Percentiles rank a stretch among this genome's conserved stretches.
Evolutionary conservation across 2,888 invertebrate genomes (phyloP).

Genomic region (Colostygia pectinataria): DNA sequence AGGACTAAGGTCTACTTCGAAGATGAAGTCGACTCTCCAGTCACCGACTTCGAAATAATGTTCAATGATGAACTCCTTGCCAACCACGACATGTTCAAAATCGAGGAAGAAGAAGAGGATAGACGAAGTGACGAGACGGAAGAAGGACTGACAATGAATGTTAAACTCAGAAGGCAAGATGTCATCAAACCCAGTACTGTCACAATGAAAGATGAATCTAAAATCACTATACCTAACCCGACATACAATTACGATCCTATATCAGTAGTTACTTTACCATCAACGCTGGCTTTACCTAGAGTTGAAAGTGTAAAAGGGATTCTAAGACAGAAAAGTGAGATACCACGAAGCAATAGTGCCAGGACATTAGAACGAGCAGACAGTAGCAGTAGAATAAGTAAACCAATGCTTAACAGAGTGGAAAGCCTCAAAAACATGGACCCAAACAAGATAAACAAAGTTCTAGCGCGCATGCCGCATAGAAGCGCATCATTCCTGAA

Average conservation of each 20-base stretch:
- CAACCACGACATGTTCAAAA: slow-evolving; percentile 73
- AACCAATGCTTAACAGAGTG: slow-evolving; percentile 63
- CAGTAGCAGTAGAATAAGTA: slow-evolving; percentile 52
- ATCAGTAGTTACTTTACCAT: slow-evolving; percentile 60
- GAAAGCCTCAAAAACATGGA: slow-evolving; percentile 75
- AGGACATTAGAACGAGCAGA: slow-evolving; percentile 66
- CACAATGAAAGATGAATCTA: slow-evolving; percentile 72
- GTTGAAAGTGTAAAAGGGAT: slow-evolving; percentile 75
- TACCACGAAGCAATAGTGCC: slow-evolving; percentile 67
- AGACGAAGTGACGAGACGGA: slow-evolving; percentile 64
- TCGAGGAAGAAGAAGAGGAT: slow-evolving; percentile 78
- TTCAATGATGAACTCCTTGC: slow-evolving; percentile 76
- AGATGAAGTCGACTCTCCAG: slow-evolving; percentile 75
- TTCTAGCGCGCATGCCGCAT: slow-evolving; percentile 70
- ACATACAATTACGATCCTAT: slow-evolving; percentile 72
- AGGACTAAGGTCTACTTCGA: slow-evolving; percentile 78
- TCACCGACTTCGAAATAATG: slow-evolving; percentile 81
- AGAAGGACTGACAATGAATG: slow-evolving; percentile 73
- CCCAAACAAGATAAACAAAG: slow-evolving; percentile 68
- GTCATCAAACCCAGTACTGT: slow-evolving; percentile 73
- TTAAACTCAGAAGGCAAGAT: slow-evolving; percentile 67
- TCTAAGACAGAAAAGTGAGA: slow-evolving; percentile 52
- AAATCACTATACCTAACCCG: slow-evolving; percentile 67
- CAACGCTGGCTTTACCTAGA: slow-evolving; percentile 63
- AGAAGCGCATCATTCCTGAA: slow-evolving; percentile 78